Percentiles rank a stretch among this genome's conserved stretches.
These are phyloP conservation scores for Latrodectus elegans DNA, from an alignment of 2,888 invertebrate species.

Conservation along the genomic window DNA sequence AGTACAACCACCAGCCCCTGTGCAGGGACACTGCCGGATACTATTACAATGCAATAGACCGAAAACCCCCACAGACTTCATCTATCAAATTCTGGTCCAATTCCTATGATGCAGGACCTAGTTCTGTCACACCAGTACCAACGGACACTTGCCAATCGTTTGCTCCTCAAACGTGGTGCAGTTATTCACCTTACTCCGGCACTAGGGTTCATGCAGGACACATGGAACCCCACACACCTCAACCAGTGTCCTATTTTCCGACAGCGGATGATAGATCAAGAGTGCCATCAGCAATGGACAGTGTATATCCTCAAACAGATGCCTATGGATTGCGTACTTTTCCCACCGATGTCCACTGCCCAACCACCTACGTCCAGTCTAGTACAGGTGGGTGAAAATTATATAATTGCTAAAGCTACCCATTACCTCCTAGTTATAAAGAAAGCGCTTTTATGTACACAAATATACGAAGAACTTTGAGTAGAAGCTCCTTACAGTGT, in stretches of 20 bases:
- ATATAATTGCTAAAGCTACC: slow-evolving; percentile 3
- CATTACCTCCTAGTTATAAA: not conserved
- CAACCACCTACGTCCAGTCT: slow-evolving; percentile 65
- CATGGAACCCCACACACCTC: slow-evolving; percentile 55
- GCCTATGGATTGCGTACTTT: slow-evolving; percentile 58
- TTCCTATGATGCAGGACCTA: slow-evolving; percentile 66
- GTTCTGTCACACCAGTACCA: slow-evolving; percentile 60
- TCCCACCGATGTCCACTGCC: slow-evolving; percentile 63
- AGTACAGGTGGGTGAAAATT: slow-evolving; percentile 57
- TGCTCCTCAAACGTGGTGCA: slow-evolving; percentile 66
- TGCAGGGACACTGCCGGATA: slow-evolving; percentile 79
- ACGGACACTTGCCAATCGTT: slow-evolving; percentile 59
- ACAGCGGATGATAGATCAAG: slow-evolving; percentile 55
- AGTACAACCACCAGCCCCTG: slow-evolving; percentile 77
- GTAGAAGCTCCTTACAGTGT: too few relatives aligned
- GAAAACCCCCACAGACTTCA: slow-evolving; percentile 72
- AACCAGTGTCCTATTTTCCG: slow-evolving; percentile 63
- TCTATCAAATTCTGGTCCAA: slow-evolving; percentile 75
- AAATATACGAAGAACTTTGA: too few relatives aligned
- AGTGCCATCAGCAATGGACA: slow-evolving; percentile 50
- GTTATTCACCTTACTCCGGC: slow-evolving; percentile 56
- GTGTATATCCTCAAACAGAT: slow-evolving; percentile 53
- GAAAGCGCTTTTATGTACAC: too few relatives aligned
- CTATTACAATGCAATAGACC: slow-evolving; percentile 81
- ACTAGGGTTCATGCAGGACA: slow-evolving; percentile 55